A percentile compares a stretch with the other conserved stretches of the same genome.
These are phyloP conservation scores for Periparus ater DNA, from an alignment of 2,797 vertebrate species.

Conservation along the genomic window DNA sequence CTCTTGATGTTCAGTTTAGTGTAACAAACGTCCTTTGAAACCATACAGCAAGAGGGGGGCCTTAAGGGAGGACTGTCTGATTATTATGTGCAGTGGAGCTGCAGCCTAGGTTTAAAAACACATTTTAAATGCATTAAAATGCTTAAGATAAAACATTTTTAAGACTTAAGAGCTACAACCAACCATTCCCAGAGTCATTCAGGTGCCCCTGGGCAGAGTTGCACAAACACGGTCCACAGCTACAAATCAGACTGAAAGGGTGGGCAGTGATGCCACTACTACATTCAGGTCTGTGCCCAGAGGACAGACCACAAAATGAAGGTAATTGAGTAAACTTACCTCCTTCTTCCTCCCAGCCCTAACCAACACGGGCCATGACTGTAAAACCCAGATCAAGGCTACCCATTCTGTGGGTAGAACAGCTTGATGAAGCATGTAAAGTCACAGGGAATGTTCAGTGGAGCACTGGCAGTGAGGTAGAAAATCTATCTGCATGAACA, in stretches of 20 bases:
- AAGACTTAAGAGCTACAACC: not conserved
- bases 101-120: not conserved
- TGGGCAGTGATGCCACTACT: not conserved
- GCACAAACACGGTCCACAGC: not conserved
- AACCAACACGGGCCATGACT: rapidly evolving
- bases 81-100: not conserved
- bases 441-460: not conserved
- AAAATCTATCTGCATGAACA: not conserved
- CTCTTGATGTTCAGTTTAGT: not conserved
- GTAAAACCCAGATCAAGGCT: not conserved
- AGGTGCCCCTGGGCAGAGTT: not conserved
- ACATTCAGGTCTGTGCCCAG: not conserved
- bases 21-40: not conserved
- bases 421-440: not conserved
- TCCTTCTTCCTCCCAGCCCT: not conserved
- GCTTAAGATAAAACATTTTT: not conserved
- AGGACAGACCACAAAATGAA: not conserved
- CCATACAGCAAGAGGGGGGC: not conserved
- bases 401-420: not conserved
- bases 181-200: not conserved
- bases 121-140: not conserved
- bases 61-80: not conserved
- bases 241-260: not conserved
- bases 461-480: not conserved
- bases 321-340: not conserved